Percentiles rank a stretch among this genome's conserved stretches.
Evolutionary conservation across 2,797 vertebrate genomes (phyloP).

Genomic region (Microctenopoma lineatum): DNA sequence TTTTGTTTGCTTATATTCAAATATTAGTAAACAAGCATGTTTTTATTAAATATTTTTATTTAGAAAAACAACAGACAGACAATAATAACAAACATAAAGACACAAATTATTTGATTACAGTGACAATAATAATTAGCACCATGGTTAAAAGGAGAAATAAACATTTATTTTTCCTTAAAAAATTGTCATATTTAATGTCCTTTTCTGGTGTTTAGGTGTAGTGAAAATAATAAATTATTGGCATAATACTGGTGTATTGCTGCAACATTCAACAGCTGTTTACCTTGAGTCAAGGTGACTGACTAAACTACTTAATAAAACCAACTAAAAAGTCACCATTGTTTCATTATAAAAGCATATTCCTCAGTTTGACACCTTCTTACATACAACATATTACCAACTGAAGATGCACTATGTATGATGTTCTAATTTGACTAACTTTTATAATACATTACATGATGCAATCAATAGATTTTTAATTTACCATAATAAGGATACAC

Average conservation of each 20-base stretch:
- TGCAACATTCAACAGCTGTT: constrained; percentile 24
- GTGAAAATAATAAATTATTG: constrained; percentile 79
- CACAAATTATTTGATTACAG: constrained; percentile 63
- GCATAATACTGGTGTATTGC: constrained; percentile 27
- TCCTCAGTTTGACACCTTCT: background rate
- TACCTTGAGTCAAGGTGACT: constrained; percentile 4
- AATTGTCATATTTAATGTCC: constrained; percentile 22
- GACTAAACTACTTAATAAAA: background rate
- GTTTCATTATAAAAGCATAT: constrained; percentile 14
- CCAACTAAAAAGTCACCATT: background rate
- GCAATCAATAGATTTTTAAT: constrained; percentile 17
- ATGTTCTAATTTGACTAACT: constrained; percentile 8
- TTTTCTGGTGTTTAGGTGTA: constrained; percentile 61
- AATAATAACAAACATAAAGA: constrained; percentile 61
- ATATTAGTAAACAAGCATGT: constrained; percentile 12
- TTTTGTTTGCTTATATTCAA: constrained; percentile 12
- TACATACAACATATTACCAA: constrained; percentile 5
- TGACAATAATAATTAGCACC: constrained; percentile 66
- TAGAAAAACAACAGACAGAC: constrained; percentile 68
- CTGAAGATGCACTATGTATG: constrained; percentile 11
- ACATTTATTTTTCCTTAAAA: constrained; percentile 46
- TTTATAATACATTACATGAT: constrained; percentile 21
- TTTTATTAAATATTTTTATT: constrained; percentile 78
- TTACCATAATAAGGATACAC: constrained; percentile 9
- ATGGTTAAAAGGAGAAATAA: constrained; percentile 55